These are phyloP conservation scores for Mesoclemmys tuberculata DNA, from an alignment of 2,113 vertebrate species.

Conservation along the genomic window DNA sequence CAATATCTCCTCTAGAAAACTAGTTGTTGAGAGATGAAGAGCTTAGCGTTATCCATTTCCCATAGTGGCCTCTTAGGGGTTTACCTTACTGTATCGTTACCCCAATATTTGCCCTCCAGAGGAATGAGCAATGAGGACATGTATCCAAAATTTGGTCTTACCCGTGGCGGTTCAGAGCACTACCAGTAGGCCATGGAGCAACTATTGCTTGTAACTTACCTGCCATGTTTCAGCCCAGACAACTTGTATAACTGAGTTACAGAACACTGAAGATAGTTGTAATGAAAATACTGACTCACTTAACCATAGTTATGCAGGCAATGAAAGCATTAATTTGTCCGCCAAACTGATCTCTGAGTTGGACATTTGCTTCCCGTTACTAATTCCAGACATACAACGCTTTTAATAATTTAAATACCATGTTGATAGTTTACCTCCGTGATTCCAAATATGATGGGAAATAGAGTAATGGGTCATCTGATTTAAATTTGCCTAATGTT, in stretches of 20 bases:
- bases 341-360: neutral
- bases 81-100: neutral
- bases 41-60: neutral
- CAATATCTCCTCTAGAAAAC: neutral
- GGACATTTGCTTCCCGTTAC: neutral
- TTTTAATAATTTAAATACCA: neutral
- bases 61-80: neutral
- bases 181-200: neutral
- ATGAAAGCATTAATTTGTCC: neutral
- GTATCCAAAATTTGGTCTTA: neutral
- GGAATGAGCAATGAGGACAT: neutral
- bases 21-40: neutral
- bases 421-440: neutral
- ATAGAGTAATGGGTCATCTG: neutral
- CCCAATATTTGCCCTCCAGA: neutral
- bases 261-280: neutral
- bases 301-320: neutral
- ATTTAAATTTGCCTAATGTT: neutral
- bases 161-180: neutral
- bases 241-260: neutral
- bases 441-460: neutral
- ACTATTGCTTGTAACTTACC: neutral
- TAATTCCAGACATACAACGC: neutral
- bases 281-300: neutral
- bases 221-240: neutral